phyloP scores from a whole-genome alignment of 2,888 invertebrate species.

The Amphipoea oculea region DNA sequence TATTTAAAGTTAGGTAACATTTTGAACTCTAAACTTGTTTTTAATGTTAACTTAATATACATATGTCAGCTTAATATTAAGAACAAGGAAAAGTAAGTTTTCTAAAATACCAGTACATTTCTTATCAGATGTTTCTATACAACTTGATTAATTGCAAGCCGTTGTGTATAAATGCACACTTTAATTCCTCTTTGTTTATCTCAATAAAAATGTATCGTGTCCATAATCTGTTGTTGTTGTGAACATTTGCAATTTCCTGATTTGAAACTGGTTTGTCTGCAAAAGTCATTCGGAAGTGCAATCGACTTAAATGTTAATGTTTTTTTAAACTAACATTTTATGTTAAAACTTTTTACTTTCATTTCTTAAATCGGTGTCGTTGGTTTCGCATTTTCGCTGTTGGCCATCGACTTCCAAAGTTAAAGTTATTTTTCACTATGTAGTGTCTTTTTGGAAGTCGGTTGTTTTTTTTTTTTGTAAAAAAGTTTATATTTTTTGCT shows the following conservation, averaged over 20 bases:
- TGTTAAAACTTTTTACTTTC: neutral
- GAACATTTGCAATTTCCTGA: constrained; percentile 59
- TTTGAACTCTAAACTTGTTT: neutral
- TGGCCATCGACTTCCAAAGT: too few species aligned
- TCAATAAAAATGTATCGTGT: constrained; percentile 31
- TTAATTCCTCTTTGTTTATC: constrained; percentile 35
- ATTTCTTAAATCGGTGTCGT: too few species aligned
- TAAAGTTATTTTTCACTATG: too few species aligned
- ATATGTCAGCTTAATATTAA: neutral
- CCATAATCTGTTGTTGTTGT: constrained; percentile 20
- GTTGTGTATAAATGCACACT: neutral
- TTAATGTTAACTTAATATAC: neutral
- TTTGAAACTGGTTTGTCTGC: constrained; percentile 55
- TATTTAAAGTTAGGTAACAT: neutral
- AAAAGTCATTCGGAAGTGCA: constrained; percentile 59
- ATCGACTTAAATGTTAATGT: constrained; percentile 34
- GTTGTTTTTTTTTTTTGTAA: too few species aligned
- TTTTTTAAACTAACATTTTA: constrained; percentile 13
- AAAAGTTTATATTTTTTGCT: too few species aligned
- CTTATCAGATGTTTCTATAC: neutral
- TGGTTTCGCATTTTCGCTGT: too few species aligned
- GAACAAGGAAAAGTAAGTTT: neutral
- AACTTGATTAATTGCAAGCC: neutral
- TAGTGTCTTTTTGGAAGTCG: too few species aligned
- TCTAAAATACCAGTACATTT: neutral